Base-by-base conservation (phyloP, 2,797 vertebrate genomes). In the Acrocephalus scirpaceus region DNA sequence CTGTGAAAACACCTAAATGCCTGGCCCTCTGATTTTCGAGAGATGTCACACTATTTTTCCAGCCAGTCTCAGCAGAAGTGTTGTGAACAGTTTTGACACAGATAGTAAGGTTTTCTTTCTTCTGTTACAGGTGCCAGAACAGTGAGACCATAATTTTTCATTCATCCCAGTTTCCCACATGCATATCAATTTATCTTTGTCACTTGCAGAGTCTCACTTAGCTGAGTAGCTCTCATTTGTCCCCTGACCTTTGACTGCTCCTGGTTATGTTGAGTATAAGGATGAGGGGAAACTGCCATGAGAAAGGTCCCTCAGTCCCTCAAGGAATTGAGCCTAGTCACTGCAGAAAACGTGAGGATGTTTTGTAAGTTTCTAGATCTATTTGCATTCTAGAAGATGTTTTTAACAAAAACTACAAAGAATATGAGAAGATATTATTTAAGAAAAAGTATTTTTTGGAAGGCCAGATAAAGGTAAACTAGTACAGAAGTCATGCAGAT, bases 171-270 rank as follows among this genome's bases (percentile, higher is more conserved):
- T 94, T 94, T 96, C 93, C 71, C 56, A 88, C 84, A 88, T 94
- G 86, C 65, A 74, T 73, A 91, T 92, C 83, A 85, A 93, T 97
- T 93, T 85, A 81, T 95, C 93, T 93, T 93, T 96, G 94, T 96
- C 96, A 51, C 70, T 95, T 86, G 71, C 60, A 77, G 92, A 93
- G 73, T 80, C 78, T 92, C 76, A 95, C 92, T 95, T 94, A 95
- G 89, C 87, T 94, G 92, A 95, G 92, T 95, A 88, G 93, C 92
- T 96, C 94, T 93, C 61, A 70, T 95, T 95, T 96, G 88, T 94
- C 90, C 95, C 58, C 67, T 96, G 92, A 96, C 89, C 96, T 96
- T 96, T 95, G 77, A 76, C 94, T 93, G 72, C 85, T 76, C 78
- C 80, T 92, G 84, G 75, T 85, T 97, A 81, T 92, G 66, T 88